phyloP scores from a whole-genome alignment of 2,888 invertebrate species.

The Theretra japonica region DNA sequence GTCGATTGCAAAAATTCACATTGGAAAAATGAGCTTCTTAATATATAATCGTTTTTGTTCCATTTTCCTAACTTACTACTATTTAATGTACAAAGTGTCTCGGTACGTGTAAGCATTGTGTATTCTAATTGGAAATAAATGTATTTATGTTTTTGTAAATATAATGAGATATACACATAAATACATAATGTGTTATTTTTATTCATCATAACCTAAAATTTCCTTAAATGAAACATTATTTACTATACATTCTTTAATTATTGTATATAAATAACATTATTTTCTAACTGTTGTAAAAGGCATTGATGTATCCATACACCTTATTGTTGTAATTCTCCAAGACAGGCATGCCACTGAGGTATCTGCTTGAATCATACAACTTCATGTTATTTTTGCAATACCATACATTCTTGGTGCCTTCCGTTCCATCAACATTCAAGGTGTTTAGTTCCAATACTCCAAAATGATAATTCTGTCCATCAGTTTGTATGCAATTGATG shows the following conservation, averaged over 20 bases:
- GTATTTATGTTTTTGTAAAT: constrained; percentile 84
- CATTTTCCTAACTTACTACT: constrained; percentile 70
- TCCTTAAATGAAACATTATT: constrained; percentile 41
- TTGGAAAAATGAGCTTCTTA: constrained; percentile 74
- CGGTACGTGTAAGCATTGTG: constrained; percentile 78
- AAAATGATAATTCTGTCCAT: constrained; percentile 91
- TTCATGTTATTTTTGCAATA: constrained; percentile 88
- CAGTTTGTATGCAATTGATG: constrained; percentile 92
- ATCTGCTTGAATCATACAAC: constrained; percentile 87
- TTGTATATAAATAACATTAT: constrained; percentile 48
- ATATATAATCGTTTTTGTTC: constrained; percentile 58
- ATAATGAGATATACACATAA: constrained; percentile 81
- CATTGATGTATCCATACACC: constrained; percentile 90
- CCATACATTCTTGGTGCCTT: constrained; percentile 90
- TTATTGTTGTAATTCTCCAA: constrained; percentile 91
- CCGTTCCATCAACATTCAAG: constrained; percentile 85
- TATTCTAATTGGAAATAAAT: constrained; percentile 74
- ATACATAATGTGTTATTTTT: constrained; percentile 69
- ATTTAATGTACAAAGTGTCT: constrained; percentile 82
- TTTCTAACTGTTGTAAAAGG: constrained; percentile 89
- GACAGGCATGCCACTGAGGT: constrained; percentile 86
- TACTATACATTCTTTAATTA: constrained; percentile 51
- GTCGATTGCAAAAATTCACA: constrained; percentile 90
- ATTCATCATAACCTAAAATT: constrained; percentile 36
- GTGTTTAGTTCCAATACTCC: constrained; percentile 94